These are phyloP conservation scores for Drosophila prostipennis DNA, from an alignment of 2,888 invertebrate species.

Conservation along the genomic window DNA sequence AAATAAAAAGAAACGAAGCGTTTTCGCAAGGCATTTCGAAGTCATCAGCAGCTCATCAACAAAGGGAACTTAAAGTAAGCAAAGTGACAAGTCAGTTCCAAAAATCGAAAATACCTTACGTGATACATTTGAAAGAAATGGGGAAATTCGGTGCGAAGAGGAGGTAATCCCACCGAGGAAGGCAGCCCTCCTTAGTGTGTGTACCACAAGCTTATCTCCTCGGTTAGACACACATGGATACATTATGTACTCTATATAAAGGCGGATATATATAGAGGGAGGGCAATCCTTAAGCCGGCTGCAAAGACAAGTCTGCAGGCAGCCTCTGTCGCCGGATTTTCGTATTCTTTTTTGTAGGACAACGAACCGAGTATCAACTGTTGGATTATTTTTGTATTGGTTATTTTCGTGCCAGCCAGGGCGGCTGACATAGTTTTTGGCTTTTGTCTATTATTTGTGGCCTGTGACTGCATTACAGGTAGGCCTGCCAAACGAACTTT, in stretches of 20 bases:
- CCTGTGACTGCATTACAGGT: constrained; percentile 56
- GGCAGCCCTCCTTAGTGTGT: constrained; percentile 19
- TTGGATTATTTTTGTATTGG: constrained; percentile 57
- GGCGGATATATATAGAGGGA: constrained; percentile 9
- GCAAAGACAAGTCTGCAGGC: constrained; percentile 36
- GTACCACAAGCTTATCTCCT: constrained; percentile 46
- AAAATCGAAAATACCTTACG: constrained; percentile 27
- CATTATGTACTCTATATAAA: constrained; percentile 27
- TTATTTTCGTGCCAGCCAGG: constrained; percentile 35
- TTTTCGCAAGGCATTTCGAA: constrained; percentile 41
- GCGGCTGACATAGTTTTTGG: constrained; percentile 58
- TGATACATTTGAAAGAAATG: constrained; percentile 4
- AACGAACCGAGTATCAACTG: constrained; percentile 66
- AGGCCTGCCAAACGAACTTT: constrained; percentile 31
- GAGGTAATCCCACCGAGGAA: constrained; percentile 30
- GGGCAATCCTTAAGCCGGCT: constrained; percentile 52
- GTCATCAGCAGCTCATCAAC: constrained; percentile 34
- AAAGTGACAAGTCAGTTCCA: constrained; percentile 21
- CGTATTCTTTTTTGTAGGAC: constrained; percentile 56
- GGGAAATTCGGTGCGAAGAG: constrained; percentile 9
- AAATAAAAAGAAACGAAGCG: constrained; percentile 17
- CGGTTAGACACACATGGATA: constrained; percentile 33
- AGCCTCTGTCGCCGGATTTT: constrained; percentile 24
- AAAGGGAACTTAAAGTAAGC: constrained; percentile 64
- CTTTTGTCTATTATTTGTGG: constrained; percentile 41